Evolutionary conservation across 2,113 vertebrate species (phyloP), one percentile per base, ranked within the genome.

Genomic region (Geococcyx californianus): DNA sequence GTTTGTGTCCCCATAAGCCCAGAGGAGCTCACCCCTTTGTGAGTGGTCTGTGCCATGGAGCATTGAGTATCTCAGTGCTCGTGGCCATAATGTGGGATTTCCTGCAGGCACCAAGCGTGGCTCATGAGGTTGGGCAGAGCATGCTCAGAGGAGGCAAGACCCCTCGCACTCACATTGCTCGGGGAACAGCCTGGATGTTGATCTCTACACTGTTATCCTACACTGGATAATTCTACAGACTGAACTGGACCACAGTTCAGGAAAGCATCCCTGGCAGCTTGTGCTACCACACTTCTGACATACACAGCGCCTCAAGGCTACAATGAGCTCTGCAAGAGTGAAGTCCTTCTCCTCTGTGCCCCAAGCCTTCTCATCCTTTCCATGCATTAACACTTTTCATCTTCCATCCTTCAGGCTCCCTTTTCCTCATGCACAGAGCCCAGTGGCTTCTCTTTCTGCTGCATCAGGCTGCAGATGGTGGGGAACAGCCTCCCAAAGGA

Each of bases 1-100:
- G 9, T 34, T 40, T 3, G 0, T 34, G 62, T 64, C 34, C 56
- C 38, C 4, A 0, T 7, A 38, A 47, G 23, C 56, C 1, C 0
- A 16, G 78, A 34, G 66, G 73, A 80, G n/a, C 51, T 44, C 44
- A 11, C 44, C 84, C 17, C 13, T 55, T 5, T 20, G 16, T 3
- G 1, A 24, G 38, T 29, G n/a, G 21, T 7, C 17, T 83, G 51
- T n/a, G 28, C 44, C 13, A 25, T 4, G 5, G 23, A 34, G 9
- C 12, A 7, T 51, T 36, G 36, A 17, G 33, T 55, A 36, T 16
- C 54, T 0, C 0, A 26, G 34, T 24, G 44, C 40, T 75, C 12
- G 2, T 31, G 45, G 36, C 40, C 21, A 2, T 1, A 3, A 3
- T 0, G 2, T 29, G 26, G 25, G 45, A 44, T 31, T 45, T 45